These are phyloP conservation scores for Ypsolopha sequella DNA, from an alignment of 2,888 invertebrate species.

Conservation along the genomic window DNA sequence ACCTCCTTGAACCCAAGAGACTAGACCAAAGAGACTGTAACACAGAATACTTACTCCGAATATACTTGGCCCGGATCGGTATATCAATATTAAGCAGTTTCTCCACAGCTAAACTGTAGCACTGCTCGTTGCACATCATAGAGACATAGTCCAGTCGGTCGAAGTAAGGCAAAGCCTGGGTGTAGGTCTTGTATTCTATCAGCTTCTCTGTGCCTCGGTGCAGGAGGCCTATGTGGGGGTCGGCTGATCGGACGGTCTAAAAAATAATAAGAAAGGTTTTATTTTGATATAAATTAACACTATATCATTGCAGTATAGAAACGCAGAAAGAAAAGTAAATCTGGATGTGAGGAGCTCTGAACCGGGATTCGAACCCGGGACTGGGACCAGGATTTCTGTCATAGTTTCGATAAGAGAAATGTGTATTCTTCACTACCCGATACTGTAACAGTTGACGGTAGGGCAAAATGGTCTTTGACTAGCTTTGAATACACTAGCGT, in stretches of 20 bases:
- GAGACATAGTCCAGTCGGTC: conserved; percentile 98
- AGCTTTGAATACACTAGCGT: no score
- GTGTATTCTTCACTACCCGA: no score
- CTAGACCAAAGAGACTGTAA: not conserved
- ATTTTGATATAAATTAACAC: not conserved
- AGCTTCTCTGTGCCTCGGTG: conserved; percentile 98
- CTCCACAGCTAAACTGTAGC: conserved; percentile 95
- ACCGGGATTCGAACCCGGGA: no score
- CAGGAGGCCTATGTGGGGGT: conserved; percentile 97
- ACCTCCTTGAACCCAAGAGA: not conserved
- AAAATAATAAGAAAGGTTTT: no score
- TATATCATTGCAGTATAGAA: not conserved
- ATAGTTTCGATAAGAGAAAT: no score
- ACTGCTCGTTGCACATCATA: conserved; percentile 99
- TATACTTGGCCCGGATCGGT: conserved; percentile 95
- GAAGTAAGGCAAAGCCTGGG: conserved; percentile 97
- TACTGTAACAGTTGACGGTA: no score
- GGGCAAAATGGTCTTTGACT: no score
- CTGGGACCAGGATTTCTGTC: no score
- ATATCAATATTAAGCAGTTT: conserved; percentile 95
- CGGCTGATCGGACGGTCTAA: conserved; percentile 29
- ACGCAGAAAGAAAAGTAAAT: conserved; percentile 4
- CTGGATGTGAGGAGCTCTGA: no score
- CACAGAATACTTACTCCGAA: conserved; percentile 79
- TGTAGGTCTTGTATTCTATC: conserved; percentile 98